A percentile compares a stretch with the other conserved stretches of the same genome.
These are phyloP conservation scores for Stratiomys singularior DNA, from an alignment of 2,888 invertebrate genomes.

Conservation along the genomic window DNA sequence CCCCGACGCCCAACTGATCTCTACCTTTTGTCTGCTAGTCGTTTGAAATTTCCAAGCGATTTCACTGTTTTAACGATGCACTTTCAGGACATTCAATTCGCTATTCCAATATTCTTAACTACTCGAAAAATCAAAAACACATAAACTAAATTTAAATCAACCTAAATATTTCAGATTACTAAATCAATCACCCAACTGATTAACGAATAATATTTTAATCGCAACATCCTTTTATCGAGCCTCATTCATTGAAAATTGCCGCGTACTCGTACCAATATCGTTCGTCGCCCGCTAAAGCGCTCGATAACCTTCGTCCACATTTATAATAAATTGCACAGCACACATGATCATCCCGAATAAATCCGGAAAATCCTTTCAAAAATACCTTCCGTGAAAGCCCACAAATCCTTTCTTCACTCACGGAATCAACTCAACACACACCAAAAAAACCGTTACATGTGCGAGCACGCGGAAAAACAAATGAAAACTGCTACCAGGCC, in stretches of 20 bases:
- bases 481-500: constrained; percentile 62
- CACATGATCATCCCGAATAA: not conserved
- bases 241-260: not conserved
- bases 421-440: constrained; percentile 51
- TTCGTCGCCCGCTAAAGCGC: not conserved
- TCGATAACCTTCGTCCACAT: not conserved
- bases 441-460: constrained; percentile 59
- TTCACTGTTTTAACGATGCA: too few species aligned
- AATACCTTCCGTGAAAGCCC: not conserved
- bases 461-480: constrained; percentile 67
- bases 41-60: too few species aligned
- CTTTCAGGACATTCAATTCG: too few species aligned
- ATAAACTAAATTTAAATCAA: too few species aligned
- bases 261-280: constrained; percentile 6
- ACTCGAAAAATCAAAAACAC: too few species aligned
- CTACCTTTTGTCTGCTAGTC: too few species aligned
- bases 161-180: too few species aligned
- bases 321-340: not conserved
- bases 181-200: not conserved
- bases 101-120: too few species aligned
- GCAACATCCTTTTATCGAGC: not conserved
- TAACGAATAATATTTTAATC: not conserved
- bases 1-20: too few species aligned
- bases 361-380: constrained; percentile 13
- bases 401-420: constrained; percentile 37